Conservation (phyloP, 2,113 vertebrate species). For the Phalacrocorax carbo region DNA sequence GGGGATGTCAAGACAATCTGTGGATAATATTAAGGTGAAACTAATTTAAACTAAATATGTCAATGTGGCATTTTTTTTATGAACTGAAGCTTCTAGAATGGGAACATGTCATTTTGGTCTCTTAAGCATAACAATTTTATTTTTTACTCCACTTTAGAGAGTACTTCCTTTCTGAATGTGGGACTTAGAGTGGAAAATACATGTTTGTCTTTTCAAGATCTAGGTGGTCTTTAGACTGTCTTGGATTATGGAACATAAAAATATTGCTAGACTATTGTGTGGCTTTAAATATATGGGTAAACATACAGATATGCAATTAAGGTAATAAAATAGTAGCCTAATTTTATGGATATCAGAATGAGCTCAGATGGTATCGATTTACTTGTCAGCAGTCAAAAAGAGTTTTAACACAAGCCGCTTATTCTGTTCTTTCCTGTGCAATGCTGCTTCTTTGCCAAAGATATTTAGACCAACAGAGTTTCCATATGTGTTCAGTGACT, state of each 20-base stretch:
- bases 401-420: slow-evolving; percentile 32
- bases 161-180: neutral
- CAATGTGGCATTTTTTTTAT: neutral
- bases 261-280: neutral
- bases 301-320: slow-evolving; percentile 11
- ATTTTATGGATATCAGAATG: slow-evolving; percentile 12
- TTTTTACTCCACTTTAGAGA: neutral
- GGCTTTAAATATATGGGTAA: slow-evolving; percentile 40
- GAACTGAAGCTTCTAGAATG: neutral
- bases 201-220: neutral
- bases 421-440: neutral
- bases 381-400: slow-evolving; percentile 43
- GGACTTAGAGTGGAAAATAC: neutral
- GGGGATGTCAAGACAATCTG: neutral
- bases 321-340: slow-evolving; percentile 29
- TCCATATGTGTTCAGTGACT: neutral
- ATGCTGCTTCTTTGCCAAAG: slow-evolving; percentile 24
- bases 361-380: slow-evolving; percentile 50
- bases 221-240: slow-evolving; percentile 32
- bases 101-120: neutral
- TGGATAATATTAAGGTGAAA: neutral
- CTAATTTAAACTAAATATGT: neutral
- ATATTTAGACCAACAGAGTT: neutral
- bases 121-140: neutral
- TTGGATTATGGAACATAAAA: slow-evolving; percentile 1